phyloP scores from a whole-genome alignment of 1,140 invertebrate species.

The Probaryconus sp. region DNA sequence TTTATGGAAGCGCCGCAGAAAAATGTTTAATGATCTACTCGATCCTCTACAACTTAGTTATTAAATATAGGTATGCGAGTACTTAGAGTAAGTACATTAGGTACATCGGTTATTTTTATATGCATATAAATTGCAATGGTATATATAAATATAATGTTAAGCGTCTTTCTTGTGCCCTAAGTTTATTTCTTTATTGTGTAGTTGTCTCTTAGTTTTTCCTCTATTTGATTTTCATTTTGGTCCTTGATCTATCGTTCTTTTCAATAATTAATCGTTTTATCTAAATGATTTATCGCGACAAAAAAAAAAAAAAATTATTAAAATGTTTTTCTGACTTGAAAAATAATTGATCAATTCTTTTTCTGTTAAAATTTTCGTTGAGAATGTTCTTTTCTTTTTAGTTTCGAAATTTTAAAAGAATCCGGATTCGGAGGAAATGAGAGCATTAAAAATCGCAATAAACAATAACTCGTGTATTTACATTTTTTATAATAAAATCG shows the following conservation, averaged over 20 bases:
- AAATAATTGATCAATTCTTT: no score
- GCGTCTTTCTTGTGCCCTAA: conserved; percentile 69
- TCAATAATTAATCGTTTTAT: no score
- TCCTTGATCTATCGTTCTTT: conserved; percentile 33
- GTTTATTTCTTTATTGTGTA: conserved; percentile 66
- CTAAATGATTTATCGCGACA: no score
- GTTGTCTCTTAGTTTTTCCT: conserved; percentile 50
- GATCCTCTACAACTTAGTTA: conserved; percentile 47
- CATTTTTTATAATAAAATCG: neutral
- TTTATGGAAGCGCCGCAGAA: conserved; percentile 51
- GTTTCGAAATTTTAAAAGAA: no score
- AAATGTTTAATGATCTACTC: conserved; percentile 52
- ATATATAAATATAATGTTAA: conserved; percentile 64
- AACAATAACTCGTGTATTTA: conserved; percentile 1
- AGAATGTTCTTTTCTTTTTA: no score
- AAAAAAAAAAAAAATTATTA: no score
- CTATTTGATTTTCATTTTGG: conserved; percentile 37
- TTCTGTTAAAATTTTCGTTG: no score
- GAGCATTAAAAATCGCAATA: neutral
- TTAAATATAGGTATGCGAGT: conserved; percentile 39
- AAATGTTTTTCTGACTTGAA: no score
- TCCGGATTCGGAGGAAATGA: no score
- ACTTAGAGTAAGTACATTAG: conserved; percentile 48
- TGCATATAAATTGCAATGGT: conserved; percentile 58
- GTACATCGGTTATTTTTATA: conserved; percentile 57